A percentile compares a stretch with the other conserved stretches of the same genome.
phyloP scores from a whole-genome alignment of 2,797 vertebrate species.

The Varecia variegata region DNA sequence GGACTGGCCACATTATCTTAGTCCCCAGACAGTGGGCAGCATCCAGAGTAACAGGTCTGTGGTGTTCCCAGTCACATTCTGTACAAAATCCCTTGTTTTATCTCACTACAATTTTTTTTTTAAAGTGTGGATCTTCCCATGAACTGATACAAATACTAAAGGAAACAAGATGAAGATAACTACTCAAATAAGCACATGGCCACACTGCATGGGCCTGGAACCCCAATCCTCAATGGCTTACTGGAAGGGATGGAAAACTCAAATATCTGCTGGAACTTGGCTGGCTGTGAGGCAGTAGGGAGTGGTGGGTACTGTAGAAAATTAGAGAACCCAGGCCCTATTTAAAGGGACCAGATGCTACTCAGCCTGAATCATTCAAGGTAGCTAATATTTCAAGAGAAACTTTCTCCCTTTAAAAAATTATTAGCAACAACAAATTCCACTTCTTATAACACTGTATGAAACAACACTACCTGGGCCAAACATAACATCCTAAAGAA shows the following conservation, averaged over 20 bases:
- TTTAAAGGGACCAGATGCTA: background rate
- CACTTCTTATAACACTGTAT: background rate
- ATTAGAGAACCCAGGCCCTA: background rate
- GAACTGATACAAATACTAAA: background rate
- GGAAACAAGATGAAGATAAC: background rate
- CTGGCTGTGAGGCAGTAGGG: background rate
- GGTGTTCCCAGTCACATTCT: background rate
- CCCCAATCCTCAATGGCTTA: background rate
- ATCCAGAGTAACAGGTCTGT: background rate
- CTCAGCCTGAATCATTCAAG: background rate
- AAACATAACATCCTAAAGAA: background rate
- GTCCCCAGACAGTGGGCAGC: background rate
- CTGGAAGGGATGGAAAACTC: accelerated
- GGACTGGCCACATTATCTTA: background rate
- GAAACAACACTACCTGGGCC: background rate
- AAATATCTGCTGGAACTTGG: background rate
- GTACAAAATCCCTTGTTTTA: background rate
- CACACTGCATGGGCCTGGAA: background rate
- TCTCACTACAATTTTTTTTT: background rate
- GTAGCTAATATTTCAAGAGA: background rate
- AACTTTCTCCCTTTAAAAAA: background rate
- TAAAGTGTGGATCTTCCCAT: background rate
- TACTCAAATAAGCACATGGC: background rate
- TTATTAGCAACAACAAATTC: background rate
- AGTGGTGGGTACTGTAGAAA: background rate